A percentile compares a stretch with the other conserved stretches of the same genome.
These are phyloP conservation scores for Cylas formicarius DNA, from an alignment of 1,140 invertebrate genomes.

Conservation along the genomic window DNA sequence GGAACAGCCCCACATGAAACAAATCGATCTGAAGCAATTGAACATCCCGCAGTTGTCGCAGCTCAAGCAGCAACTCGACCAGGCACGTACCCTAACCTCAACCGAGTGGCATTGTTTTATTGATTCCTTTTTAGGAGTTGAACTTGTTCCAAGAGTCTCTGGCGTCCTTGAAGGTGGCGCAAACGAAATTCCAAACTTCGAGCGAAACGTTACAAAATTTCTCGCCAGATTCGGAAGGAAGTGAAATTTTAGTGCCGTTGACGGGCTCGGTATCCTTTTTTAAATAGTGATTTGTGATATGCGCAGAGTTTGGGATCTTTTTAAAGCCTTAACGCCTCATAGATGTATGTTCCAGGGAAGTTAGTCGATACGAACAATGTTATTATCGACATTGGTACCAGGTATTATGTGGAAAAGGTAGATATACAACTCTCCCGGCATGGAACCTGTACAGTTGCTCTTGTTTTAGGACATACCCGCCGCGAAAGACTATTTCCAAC, in stretches of 20 bases:
- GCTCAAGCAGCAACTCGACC: conserved; percentile 79
- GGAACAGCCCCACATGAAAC: conserved; percentile 55
- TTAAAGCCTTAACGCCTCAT: conserved; percentile 25
- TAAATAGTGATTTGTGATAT: conserved; percentile 2
- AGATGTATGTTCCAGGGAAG: conserved; percentile 89
- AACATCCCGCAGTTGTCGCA: conserved; percentile 71
- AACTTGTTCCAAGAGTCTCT: conserved; percentile 80
- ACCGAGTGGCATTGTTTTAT: neutral
- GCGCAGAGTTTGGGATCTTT: conserved; percentile 9
- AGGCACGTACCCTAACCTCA: conserved; percentile 49
- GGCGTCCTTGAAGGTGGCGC: conserved; percentile 80
- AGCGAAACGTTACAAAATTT: conserved; percentile 78
- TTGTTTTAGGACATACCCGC: conserved; percentile 60
- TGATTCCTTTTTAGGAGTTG: conserved; percentile 60
- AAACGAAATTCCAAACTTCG: conserved; percentile 83
- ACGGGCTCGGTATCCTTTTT: conserved; percentile 71
- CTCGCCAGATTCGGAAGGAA: conserved; percentile 62
- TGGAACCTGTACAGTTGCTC: conserved; percentile 1
- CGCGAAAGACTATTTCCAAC: conserved; percentile 86
- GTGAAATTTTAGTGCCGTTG: conserved; percentile 81
- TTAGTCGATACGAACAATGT: conserved; percentile 76
- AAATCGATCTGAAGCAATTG: conserved; percentile 71
- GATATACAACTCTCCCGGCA: conserved; percentile 10
- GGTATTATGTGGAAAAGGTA: conserved; percentile 90
- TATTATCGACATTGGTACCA: conserved; percentile 88